These are phyloP conservation scores for Zootoca vivipara DNA, from an alignment of 2,113 vertebrate genomes.

Conservation along the genomic window DNA sequence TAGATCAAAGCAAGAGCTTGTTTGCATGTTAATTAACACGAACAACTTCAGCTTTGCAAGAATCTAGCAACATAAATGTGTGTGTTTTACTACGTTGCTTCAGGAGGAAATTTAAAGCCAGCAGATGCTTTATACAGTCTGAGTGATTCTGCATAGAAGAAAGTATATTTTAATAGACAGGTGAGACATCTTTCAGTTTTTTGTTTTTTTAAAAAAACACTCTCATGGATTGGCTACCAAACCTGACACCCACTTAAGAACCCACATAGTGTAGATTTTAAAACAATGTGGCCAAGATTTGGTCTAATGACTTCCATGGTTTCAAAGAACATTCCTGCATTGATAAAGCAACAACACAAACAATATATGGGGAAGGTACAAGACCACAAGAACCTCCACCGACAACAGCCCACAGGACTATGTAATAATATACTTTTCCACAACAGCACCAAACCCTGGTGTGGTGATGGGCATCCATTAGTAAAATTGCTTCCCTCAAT, in stretches of 20 bases:
- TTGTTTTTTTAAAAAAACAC: not conserved
- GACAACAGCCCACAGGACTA: not conserved
- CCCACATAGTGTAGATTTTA: not conserved
- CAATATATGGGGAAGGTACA: not conserved
- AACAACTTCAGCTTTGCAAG: not conserved
- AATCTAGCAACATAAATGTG: not conserved
- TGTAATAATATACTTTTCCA: not conserved
- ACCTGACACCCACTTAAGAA: not conserved
- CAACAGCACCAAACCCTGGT: not conserved
- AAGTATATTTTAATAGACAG: not conserved
- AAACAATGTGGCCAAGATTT: not conserved
- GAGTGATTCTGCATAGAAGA: not conserved
- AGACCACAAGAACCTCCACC: not conserved
- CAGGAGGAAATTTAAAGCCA: too few relatives aligned
- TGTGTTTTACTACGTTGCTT: not conserved
- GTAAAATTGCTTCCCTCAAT: not conserved
- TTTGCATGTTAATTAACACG: conserved; percentile 4
- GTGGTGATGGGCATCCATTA: not conserved
- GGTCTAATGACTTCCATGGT: not conserved
- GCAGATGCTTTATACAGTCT: not conserved
- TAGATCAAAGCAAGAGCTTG: not conserved
- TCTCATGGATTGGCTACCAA: not conserved
- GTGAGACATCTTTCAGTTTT: not conserved
- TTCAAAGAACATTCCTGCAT: not conserved
- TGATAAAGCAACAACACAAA: not conserved